Evolutionary conservation across 2,797 vertebrate species (phyloP).

Genomic region (Gallinago stenura): DNA sequence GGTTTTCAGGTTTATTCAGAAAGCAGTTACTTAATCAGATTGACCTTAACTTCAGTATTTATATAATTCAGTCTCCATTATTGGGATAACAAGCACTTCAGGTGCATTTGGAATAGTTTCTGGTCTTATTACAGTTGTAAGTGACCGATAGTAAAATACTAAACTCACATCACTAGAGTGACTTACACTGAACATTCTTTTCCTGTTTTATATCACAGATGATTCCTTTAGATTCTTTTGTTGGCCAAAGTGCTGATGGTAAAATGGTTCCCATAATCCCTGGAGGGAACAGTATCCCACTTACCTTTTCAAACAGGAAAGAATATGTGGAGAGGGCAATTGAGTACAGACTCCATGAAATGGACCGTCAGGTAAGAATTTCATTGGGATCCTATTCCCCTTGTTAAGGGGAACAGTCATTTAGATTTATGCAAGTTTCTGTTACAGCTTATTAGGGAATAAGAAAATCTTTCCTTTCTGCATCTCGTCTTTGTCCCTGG

Average conservation of each 20-base stretch:
- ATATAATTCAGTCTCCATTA: fast-evolving
- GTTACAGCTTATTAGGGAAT: not conserved
- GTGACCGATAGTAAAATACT: not conserved
- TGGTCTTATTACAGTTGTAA: not conserved
- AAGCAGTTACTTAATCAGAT: not conserved
- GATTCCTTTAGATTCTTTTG: slow-evolving; percentile 88
- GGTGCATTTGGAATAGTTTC: not conserved
- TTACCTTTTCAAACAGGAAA: slow-evolving; percentile 87
- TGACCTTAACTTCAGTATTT: not conserved
- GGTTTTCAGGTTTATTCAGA: not conserved
- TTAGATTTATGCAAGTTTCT: not conserved
- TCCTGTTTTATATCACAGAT: slow-evolving; percentile 75
- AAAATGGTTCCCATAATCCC: slow-evolving; percentile 89
- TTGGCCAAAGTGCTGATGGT: slow-evolving; percentile 87
- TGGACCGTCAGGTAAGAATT: slow-evolving; percentile 84
- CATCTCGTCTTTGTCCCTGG: fast-evolving
- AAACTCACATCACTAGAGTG: not conserved
- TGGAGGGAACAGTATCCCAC: slow-evolving; percentile 87
- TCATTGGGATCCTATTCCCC: fast-evolving
- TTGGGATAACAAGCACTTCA: not conserved
- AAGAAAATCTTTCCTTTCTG: not conserved
- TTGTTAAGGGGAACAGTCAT: not conserved
- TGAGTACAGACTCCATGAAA: slow-evolving; percentile 86
- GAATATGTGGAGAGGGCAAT: slow-evolving; percentile 87
- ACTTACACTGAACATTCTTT: not conserved